Conservation (phyloP, 2,797 vertebrate genomes). For the Ctenopoma multispine region DNA sequence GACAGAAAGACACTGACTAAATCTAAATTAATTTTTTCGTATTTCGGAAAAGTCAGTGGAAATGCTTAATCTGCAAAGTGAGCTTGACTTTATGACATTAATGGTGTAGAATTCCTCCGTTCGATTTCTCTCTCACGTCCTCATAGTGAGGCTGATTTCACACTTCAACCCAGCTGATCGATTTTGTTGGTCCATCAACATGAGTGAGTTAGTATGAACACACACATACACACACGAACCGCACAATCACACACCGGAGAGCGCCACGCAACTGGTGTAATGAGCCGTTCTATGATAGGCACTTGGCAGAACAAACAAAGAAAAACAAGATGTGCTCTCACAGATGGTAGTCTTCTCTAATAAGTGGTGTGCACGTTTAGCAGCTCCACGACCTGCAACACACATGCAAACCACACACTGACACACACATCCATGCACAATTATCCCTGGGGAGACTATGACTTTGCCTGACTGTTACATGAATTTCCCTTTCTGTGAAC, state of each 20-base stretch:
- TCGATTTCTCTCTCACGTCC: background rate
- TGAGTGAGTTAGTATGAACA: conserved; percentile 33
- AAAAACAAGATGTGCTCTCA: conserved; percentile 56
- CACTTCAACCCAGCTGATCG: conserved; percentile 46
- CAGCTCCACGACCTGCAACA: conserved; percentile 21
- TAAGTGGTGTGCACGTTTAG: conserved; percentile 39
- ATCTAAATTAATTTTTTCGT: background rate
- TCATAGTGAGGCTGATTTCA: conserved; percentile 39
- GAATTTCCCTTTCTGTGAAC: conserved; percentile 53
- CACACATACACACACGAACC: conserved; percentile 7
- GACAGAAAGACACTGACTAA: background rate
- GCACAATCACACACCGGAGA: conserved; percentile 1
- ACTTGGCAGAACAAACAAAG: conserved; percentile 59
- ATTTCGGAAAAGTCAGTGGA: background rate
- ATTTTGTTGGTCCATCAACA: conserved; percentile 59
- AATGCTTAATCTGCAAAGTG: conserved; percentile 21
- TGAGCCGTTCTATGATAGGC: conserved; percentile 53
- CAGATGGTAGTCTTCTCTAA: conserved; percentile 50
- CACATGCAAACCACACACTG: background rate
- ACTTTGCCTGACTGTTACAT: conserved; percentile 37
- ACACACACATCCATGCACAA: background rate
- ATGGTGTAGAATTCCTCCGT: conserved; percentile 1
- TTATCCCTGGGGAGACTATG: conserved; percentile 9
- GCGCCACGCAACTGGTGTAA: conserved; percentile 38
- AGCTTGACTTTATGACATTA: conserved; percentile 12